phyloP scores from a whole-genome alignment of 2,113 vertebrate species.

The Glaucidium brasilianum region DNA sequence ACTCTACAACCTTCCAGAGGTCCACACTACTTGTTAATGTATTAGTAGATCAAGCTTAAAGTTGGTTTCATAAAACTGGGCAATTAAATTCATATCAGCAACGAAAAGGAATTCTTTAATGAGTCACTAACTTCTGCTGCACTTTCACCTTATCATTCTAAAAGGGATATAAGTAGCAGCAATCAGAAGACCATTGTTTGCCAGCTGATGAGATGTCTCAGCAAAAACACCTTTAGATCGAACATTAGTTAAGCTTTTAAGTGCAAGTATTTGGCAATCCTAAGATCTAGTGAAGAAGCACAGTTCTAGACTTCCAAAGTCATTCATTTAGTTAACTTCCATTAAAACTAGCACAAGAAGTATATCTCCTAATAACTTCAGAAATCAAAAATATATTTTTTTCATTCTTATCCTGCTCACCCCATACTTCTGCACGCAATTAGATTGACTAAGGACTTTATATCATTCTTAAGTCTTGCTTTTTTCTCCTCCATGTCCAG shows the following conservation, averaged over 20 bases:
- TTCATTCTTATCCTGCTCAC: not conserved
- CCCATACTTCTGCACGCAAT: not conserved
- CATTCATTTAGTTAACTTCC: not conserved
- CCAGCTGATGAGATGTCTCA: not conserved
- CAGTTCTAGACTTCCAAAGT: not conserved
- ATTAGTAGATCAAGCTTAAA: not conserved
- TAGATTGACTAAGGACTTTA: not conserved
- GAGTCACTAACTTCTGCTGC: not conserved
- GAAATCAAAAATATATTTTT: not conserved
- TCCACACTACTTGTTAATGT: not conserved
- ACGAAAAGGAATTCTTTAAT: not conserved
- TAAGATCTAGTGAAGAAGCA: not conserved
- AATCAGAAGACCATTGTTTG: not conserved
- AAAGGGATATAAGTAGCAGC: not conserved
- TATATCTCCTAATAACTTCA: not conserved
- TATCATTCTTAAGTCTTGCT: not conserved
- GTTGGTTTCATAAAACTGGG: not conserved
- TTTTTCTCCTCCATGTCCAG: not conserved
- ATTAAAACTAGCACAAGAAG: not conserved
- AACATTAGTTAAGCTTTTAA: not conserved
- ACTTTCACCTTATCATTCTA: not conserved
- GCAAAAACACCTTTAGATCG: not conserved
- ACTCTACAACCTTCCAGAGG: not conserved
- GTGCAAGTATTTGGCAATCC: not conserved
- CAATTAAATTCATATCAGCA: not conserved